Evolutionary conservation across 1,140 invertebrate species (phyloP), one percentile per base, ranked within the genome.

Genomic region (Drosophila varians): DNA sequence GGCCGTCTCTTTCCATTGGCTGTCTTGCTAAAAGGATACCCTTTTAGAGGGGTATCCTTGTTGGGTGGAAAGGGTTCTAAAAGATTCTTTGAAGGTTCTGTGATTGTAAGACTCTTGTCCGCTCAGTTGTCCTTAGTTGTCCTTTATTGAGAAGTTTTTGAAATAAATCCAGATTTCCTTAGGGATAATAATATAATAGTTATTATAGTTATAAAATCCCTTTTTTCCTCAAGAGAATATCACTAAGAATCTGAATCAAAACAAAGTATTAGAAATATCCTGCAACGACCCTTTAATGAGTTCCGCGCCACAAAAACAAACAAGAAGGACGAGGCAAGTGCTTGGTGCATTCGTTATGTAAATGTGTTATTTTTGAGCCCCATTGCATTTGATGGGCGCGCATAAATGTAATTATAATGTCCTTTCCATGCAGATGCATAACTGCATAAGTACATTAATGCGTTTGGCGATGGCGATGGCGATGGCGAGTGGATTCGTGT

Each of bases 371-470:
- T 62, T 56, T 62, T 56, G 71, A 80, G 77, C 47, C 36, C 77
- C 77, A 79, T 79, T 79, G 72, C 71, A 76, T 77, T 82, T 79
- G 65, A 79, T 79, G 77, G 73, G 31, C 77, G 65, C 38, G 46
- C 57, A 82, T 82, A 76, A 79, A 80, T 79, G 77, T 82, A 79
- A 82, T 79, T 79, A 79, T 80, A 62, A 71, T 76, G 78, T 71
- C 72, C 71, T 71, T 60, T 69, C 70, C 55, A 73, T 60, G 51
- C 56, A 31, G 9, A 38, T 60, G 31, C 47, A 31, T 18, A 42
- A 48, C 73, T 55, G 57, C 34, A 71, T 73, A 42, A 34, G 55
- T 53, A 45, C 45, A 72, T 71, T 66, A 58, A 49, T 74, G 31
- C 25, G 61, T 38, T 65, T 56, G 16, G 54, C 42, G 65, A 49